phyloP scores from a whole-genome alignment of 2,888 invertebrate genomes.

The Sesia bembeciformis region DNA sequence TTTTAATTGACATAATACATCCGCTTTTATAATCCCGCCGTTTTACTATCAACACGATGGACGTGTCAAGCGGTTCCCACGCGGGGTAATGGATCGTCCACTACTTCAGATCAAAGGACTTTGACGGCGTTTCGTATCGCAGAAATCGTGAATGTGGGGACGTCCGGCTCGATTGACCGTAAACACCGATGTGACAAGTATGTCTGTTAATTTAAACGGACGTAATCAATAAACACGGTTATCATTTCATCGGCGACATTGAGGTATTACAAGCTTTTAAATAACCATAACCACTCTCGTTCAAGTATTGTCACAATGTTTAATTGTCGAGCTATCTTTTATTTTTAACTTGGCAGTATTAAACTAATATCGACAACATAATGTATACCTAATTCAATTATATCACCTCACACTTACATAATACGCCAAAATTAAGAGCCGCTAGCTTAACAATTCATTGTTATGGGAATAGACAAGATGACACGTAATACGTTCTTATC shows the following conservation, averaged over 20 bases:
- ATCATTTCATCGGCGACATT: conserved; percentile 29
- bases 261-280: conserved; percentile 21
- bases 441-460: too few species aligned
- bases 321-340: too few species aligned
- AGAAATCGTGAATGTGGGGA: conserved; percentile 33
- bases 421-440: too few species aligned
- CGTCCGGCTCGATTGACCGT: conserved; percentile 37
- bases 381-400: too few species aligned
- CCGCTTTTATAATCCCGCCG: conserved; percentile 7
- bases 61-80: conserved; percentile 10
- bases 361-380: too few species aligned
- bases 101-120: conserved; percentile 24
- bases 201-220: conserved; percentile 59
- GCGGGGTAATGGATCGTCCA: conserved; percentile 21
- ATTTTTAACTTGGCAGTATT: too few species aligned
- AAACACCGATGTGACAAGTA: conserved; percentile 45
- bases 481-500: too few species aligned
- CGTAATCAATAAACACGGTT: conserved; percentile 54
- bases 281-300: not conserved
- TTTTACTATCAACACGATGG: not conserved
- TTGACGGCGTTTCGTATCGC: conserved; percentile 10
- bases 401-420: too few species aligned
- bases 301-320: too few species aligned
- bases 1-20: conserved; percentile 6
- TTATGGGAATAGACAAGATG: too few species aligned